A percentile compares a stretch with the other conserved stretches of the same genome.
phyloP scores from a whole-genome alignment of 2,797 vertebrate species.

The Crypturellus tataupa region DNA sequence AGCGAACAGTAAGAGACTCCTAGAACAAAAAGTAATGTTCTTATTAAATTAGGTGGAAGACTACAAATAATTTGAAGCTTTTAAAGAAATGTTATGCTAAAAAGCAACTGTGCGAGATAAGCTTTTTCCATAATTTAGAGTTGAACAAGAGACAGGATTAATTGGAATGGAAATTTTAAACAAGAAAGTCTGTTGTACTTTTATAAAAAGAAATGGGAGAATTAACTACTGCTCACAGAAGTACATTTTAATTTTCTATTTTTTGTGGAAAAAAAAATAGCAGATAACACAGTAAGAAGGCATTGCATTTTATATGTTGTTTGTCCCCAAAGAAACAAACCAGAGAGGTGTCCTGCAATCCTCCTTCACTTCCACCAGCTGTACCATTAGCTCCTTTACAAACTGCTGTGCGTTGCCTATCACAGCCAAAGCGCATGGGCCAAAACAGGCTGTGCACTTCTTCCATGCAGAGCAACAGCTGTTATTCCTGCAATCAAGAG shows the following conservation, averaged over 20 bases:
- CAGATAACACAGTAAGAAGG: neutral
- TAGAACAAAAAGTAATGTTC: conserved; percentile 18
- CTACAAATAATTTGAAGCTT: neutral
- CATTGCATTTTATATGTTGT: neutral
- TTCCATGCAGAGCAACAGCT: neutral
- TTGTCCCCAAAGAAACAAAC: conserved; percentile 16
- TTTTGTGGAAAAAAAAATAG: neutral
- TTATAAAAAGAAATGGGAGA: neutral
- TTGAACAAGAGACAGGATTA: neutral
- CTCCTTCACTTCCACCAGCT: neutral
- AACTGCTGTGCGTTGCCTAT: neutral
- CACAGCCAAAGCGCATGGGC: accelerated
- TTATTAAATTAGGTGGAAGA: conserved; percentile 26
- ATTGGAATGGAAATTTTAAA: neutral
- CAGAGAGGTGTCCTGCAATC: neutral
- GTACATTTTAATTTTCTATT: neutral
- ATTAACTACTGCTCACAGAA: neutral
- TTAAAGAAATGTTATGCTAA: neutral
- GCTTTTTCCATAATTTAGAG: neutral
- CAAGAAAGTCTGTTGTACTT: neutral
- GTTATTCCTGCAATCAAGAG: neutral
- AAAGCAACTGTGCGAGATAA: neutral
- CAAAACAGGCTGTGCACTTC: neutral
- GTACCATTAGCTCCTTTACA: neutral
- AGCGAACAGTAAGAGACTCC: conserved; percentile 55